phyloP scores from a whole-genome alignment of 2,797 vertebrate species.

The Aselliscus stoliczkanus region DNA sequence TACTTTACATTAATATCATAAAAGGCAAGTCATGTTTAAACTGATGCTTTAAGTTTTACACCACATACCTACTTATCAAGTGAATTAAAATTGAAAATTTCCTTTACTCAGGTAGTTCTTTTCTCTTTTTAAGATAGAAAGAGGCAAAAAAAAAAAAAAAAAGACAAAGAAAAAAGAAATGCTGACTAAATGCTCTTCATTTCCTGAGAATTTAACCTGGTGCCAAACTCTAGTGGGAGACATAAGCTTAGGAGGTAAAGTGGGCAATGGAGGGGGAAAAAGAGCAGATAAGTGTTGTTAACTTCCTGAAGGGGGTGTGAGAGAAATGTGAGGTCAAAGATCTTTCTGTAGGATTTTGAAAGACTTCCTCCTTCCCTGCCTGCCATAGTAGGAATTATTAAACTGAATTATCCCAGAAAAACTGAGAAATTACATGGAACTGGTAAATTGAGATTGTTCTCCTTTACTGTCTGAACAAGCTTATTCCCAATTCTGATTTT shows the following conservation, averaged over 20 bases:
- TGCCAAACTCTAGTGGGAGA: neutral
- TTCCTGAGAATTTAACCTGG: neutral
- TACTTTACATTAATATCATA: neutral
- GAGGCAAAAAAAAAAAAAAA: neutral
- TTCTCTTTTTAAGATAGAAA: neutral
- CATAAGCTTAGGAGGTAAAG: neutral
- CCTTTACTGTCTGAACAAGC: neutral
- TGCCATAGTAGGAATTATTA: neutral
- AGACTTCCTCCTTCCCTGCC: neutral
- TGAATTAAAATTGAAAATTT: neutral
- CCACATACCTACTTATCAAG: neutral
- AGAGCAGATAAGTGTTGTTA: neutral
- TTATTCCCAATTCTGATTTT: neutral
- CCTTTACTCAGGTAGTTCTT: neutral
- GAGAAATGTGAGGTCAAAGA: neutral
- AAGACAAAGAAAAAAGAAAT: neutral
- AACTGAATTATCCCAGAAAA: neutral
- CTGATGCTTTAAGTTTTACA: neutral
- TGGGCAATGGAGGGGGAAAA: neutral
- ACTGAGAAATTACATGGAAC: neutral
- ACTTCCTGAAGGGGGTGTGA: neutral
- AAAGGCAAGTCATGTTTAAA: neutral
- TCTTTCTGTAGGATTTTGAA: neutral
- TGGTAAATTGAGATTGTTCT: neutral
- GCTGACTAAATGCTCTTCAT: neutral